Percentiles rank a stretch among this genome's conserved stretches.
These are phyloP conservation scores for Brevipalpus yothersi DNA, from an alignment of 1,140 invertebrate species.

Conservation along the genomic window DNA sequence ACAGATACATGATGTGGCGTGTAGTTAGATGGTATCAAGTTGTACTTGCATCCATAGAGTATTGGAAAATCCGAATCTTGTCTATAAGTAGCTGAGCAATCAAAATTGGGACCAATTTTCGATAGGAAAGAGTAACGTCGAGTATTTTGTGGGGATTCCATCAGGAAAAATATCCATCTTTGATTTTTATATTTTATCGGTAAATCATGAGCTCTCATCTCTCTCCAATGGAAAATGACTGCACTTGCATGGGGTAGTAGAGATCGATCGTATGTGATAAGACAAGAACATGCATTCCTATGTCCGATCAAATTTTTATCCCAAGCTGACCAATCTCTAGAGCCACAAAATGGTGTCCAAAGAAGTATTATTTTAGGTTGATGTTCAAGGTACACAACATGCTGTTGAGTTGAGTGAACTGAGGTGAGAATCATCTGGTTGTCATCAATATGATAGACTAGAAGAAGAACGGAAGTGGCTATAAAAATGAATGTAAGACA, in stretches of 20 bases:
- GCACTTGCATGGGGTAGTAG: not conserved
- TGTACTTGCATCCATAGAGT: too few relatives aligned
- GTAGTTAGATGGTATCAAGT: too few relatives aligned
- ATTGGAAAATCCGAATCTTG: too few relatives aligned
- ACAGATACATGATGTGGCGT: too few relatives aligned
- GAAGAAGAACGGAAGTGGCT: too few relatives aligned
- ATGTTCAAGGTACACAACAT: too few relatives aligned
- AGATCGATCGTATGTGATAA: slow-evolving; percentile 6
- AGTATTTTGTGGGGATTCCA: slow-evolving; percentile 14
- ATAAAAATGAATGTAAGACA: too few relatives aligned
- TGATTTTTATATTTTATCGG: too few relatives aligned
- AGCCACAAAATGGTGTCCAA: not conserved
- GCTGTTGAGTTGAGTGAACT: too few relatives aligned
- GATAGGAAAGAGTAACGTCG: slow-evolving; percentile 8
- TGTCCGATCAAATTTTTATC: not conserved
- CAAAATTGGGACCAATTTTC: slow-evolving; percentile 44
- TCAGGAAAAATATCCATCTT: slow-evolving; percentile 13
- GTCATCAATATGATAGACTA: too few relatives aligned
- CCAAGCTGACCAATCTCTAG: not conserved
- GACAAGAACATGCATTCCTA: too few relatives aligned
- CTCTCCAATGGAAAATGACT: slow-evolving; percentile 2
- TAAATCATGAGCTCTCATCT: slow-evolving; percentile 12
- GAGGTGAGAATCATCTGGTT: too few relatives aligned
- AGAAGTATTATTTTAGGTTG: not conserved
- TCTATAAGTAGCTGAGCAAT: slow-evolving; percentile 89